Percentiles rank a stretch among this genome's conserved stretches.
These are phyloP conservation scores for Mya arenaria DNA, from an alignment of 1,140 invertebrate genomes.

Conservation along the genomic window DNA sequence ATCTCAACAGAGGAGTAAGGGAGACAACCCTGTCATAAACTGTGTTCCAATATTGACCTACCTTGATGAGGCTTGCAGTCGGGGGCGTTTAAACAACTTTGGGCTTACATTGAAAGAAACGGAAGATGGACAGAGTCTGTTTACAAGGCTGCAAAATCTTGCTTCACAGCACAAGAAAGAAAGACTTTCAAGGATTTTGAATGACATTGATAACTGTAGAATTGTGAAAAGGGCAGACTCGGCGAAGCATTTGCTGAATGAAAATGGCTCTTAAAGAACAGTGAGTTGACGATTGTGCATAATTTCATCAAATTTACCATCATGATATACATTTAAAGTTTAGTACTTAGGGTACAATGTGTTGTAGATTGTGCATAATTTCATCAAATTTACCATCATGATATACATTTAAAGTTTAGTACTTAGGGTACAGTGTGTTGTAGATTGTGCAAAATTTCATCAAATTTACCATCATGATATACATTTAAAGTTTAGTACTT, in stretches of 20 bases:
- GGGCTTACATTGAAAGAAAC: slow-evolving; percentile 32
- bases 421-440: background rate
- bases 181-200: slow-evolving; percentile 36
- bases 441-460: too few species aligned
- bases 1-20: background rate
- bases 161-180: background rate
- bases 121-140: background rate
- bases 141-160: background rate
- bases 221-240: slow-evolving; percentile 37
- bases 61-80: slow-evolving; percentile 32
- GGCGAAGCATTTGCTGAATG: background rate
- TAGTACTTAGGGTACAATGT: background rate
- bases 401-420: background rate
- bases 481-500: too few species aligned
- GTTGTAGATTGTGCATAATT: background rate
- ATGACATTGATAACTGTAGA: slow-evolving; percentile 14
- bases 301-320: background rate
- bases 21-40: background rate
- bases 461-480: too few species aligned
- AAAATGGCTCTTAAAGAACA: background rate
- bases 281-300: background rate
- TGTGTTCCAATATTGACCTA: slow-evolving; percentile 36
- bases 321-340: background rate
- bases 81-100: slow-evolving; percentile 38
- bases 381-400: background rate